Evolutionary conservation across 2,113 vertebrate genomes (phyloP), one percentile per base, ranked within the genome.

Genomic region (Epinephelus lanceolatus): DNA sequence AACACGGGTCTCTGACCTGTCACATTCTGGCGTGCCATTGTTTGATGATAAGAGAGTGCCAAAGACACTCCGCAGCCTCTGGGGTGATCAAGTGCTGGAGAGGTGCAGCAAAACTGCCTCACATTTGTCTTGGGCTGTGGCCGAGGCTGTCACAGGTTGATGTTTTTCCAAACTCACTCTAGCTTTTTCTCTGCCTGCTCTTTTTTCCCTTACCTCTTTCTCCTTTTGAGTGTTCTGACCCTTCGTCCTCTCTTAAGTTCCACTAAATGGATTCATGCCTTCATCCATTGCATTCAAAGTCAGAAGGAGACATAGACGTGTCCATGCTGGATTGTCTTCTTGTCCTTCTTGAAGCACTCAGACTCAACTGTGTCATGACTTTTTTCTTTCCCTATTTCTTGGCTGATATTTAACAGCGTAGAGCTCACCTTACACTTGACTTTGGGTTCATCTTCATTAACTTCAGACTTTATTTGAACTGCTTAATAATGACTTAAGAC

Each of bases 11-110:
- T 89, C 78, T 52, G 78, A 80, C 76, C 84, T 78, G 79, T 90
- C 85, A 88, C 82, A 78, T 76, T 23, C 61, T 62, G 52, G 76
- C 67, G 23, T 72, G 62, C 27, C 51, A 61, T 70, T 88, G 80
- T 87, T 77, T 86, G 85, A 88, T 77, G 84, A 92, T 92, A 84
- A 88, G 81, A 88, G 77, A 56, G 81, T 56, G 57, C 17, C 52
- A 66, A 78, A 87, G 86, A 83, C 81, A 87, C 83, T 70, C 73
- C 10, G 67, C 68, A 78, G 74, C 52, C 30, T 57, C 74, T 59
- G 51, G 74, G 81, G 78, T 66, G 55, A 86, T 86, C 47, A 65
- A 45, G 52, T 75, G 78, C 59, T 60, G 37, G 51, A 23, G 68
- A 80, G 71, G 56, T 84, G 59, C 19, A 86, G 62, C 71, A 66